A percentile compares a stretch with the other conserved stretches of the same genome.
phyloP scores from a whole-genome alignment of 2,113 vertebrate species.

The Arenaria interpres region DNA sequence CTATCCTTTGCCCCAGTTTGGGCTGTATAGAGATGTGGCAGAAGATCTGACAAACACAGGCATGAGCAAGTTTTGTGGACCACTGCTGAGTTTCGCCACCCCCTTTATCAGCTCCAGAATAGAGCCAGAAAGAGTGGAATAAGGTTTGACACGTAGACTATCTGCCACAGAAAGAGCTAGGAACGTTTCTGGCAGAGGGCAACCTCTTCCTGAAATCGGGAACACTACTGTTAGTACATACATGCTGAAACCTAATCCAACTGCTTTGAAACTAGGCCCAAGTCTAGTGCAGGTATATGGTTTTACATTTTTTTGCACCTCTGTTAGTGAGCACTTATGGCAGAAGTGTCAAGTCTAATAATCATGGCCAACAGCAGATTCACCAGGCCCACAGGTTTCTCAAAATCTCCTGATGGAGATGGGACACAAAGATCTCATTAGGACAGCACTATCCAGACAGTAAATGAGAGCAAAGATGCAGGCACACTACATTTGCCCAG shows the following conservation, averaged over 20 bases:
- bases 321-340: rapidly evolving
- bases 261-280: neutral
- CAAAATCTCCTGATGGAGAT: neutral
- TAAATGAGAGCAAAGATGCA: neutral
- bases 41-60: neutral
- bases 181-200: neutral
- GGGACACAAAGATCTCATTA: neutral
- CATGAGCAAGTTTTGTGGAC: neutral
- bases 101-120: neutral
- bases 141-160: neutral
- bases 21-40: neutral
- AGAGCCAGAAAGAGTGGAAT: neutral
- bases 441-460: neutral
- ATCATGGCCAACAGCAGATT: neutral
- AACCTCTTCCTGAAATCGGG: neutral
- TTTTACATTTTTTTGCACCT: neutral
- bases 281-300: neutral
- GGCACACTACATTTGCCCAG: neutral
- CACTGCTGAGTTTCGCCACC: neutral
- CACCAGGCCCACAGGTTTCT: neutral
- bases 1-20: neutral
- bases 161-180: neutral
- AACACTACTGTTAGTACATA: neutral
- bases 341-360: neutral
- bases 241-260: neutral